A percentile compares a stretch with the other conserved stretches of the same genome.
phyloP scores from a whole-genome alignment of 2,797 vertebrate genomes.

The Lithobates sylvaticus region DNA sequence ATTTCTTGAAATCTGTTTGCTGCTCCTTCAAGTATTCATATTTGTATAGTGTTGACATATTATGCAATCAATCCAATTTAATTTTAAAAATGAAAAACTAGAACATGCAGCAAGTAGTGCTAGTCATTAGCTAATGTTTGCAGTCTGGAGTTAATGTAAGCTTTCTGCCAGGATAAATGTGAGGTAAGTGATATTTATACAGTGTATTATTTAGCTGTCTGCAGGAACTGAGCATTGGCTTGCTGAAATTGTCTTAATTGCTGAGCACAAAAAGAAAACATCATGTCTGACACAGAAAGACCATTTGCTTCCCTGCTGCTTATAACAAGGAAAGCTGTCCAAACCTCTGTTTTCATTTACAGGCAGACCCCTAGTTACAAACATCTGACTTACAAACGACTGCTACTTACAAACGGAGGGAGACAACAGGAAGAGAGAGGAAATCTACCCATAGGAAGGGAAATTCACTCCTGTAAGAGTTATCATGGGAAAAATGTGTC shows the following conservation, averaged over 20 bases:
- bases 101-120: constrained; percentile 56
- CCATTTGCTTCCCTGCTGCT: constrained; percentile 79
- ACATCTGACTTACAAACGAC: no score
- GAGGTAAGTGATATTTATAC: constrained; percentile 68
- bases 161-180: not conserved
- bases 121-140: constrained; percentile 64
- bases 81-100: not conserved
- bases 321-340: constrained; percentile 73
- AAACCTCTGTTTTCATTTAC: constrained; percentile 76
- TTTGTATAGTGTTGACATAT: not conserved
- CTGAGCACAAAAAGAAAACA: constrained; percentile 98
- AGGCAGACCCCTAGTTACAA: no score
- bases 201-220: constrained; percentile 74
- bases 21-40: not conserved
- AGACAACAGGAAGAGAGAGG: no score
- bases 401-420: no score
- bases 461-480: no score
- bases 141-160: not conserved
- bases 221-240: constrained; percentile 77
- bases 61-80: no score
- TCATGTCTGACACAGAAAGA: constrained; percentile 86
- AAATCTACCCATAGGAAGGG: no score
- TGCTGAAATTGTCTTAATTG: constrained; percentile 85
- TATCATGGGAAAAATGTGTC: no score
- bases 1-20: not conserved